Evolutionary conservation across 2,888 invertebrate genomes (phyloP).

Genomic region (Drosophila gaucha): DNA sequence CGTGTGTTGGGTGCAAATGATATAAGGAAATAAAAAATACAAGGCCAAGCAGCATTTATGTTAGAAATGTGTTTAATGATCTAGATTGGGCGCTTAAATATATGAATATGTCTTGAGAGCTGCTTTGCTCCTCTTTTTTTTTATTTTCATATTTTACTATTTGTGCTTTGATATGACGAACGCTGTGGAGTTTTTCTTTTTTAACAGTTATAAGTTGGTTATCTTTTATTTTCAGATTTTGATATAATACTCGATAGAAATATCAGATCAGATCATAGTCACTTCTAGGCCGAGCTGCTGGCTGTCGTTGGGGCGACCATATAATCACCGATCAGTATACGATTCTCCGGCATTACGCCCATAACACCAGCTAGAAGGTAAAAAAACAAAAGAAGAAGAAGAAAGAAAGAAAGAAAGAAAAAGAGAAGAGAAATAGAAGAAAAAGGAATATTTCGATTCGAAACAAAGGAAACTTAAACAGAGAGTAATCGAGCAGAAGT

Average conservation of each 20-base stretch:
- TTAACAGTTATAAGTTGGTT: background rate
- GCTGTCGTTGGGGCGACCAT: slow-evolving; percentile 86
- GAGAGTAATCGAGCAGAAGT: slow-evolving; percentile 28
- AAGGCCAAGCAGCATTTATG: slow-evolving; percentile 58
- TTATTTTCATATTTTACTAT: slow-evolving; percentile 11
- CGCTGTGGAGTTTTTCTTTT: slow-evolving; percentile 13
- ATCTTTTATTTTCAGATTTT: slow-evolving; percentile 15
- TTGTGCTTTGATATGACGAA: slow-evolving; percentile 77
- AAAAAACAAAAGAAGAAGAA: slow-evolving; percentile 39
- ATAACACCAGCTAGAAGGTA: slow-evolving; percentile 84
- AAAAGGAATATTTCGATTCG: slow-evolving; percentile 20
- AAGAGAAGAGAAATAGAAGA: slow-evolving; percentile 8
- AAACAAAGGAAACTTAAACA: slow-evolving; percentile 5
- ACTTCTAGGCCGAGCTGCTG: slow-evolving; percentile 66
- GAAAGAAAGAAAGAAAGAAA: slow-evolving; percentile 7
- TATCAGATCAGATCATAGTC: slow-evolving; percentile 14
- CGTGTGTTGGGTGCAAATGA: slow-evolving; percentile 54
- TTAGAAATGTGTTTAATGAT: slow-evolving; percentile 8
- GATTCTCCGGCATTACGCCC: slow-evolving; percentile 88
- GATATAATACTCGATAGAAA: slow-evolving; percentile 57
- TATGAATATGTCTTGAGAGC: slow-evolving; percentile 2
- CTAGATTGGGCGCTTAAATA: slow-evolving; percentile 3
- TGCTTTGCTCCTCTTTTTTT: slow-evolving; percentile 2
- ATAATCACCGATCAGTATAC: slow-evolving; percentile 88
- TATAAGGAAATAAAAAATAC: slow-evolving; percentile 32